Evolutionary conservation across 2,888 invertebrate species (phyloP), one percentile per base, ranked within the genome.

Genomic region (Spodoptera littoralis): DNA sequence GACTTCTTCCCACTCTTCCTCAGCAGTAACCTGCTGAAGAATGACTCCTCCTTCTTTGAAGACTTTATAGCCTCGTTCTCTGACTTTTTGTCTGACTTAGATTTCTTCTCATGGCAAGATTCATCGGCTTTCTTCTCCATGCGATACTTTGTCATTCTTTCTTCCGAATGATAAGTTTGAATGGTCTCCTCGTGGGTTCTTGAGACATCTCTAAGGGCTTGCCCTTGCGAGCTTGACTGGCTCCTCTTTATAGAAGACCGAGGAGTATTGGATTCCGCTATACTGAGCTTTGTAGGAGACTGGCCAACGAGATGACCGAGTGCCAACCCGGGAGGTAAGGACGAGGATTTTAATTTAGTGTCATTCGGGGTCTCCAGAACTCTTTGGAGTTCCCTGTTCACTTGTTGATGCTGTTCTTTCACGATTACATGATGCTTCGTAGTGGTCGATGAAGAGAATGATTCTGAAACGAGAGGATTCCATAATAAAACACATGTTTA

Each of bases 1-100:
- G 96, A 96, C 86, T 97, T 96, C 84, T 97, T 96, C 41, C 96
- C 97, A 60, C 97, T 97, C 79, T 96, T 96, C 76, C 97, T 95
- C 46, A 96, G 93, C 48, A 97, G 94, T 58, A 97, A 88, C 70
- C 97, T 95, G 61, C 96, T 96, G 84, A 97, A 96, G 86, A 96
- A 96, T 70, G 95, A 94, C 84, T 95, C 91, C 83, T 96, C 95
- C 85, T 95, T 93, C 88, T 96, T 95, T 58, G 89, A 86, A 79
- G 91, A 80, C 86, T 93, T 77, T 85, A 93, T 88, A 73, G 92
- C 87, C 92, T 95, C 94, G 70, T 93, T 94, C 69, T 94, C 94
- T 42, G 89, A 86, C 81, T 90, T 94, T 82, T 94, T 93, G 59
- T 95, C 94, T 73, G 94, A 91, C 84, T 92, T 91, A 77, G 94